These are phyloP conservation scores for Psix sp. DNA, from an alignment of 1,140 invertebrate genomes.

Conservation along the genomic window DNA sequence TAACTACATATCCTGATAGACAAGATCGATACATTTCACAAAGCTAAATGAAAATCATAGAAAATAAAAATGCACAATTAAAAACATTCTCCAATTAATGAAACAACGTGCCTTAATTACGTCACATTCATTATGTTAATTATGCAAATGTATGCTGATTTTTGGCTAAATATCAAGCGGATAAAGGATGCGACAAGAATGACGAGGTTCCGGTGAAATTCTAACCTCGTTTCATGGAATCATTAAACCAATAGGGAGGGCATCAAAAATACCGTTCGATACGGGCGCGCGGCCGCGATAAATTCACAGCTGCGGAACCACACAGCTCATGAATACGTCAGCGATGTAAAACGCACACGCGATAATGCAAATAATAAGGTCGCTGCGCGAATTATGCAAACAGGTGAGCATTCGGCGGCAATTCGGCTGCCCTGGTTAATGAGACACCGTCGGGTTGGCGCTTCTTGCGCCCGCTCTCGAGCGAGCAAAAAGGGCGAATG, in stretches of 20 bases:
- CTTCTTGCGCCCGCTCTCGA: neutral
- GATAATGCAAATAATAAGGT: slow-evolving; percentile 29
- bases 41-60: too few species aligned
- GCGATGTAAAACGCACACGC: slow-evolving; percentile 17
- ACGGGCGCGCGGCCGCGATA: slow-evolving; percentile 7
- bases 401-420: slow-evolving; percentile 15
- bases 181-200: slow-evolving; percentile 12
- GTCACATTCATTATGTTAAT: neutral
- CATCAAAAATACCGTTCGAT: slow-evolving; percentile 19
- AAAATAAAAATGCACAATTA: too few species aligned
- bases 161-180: neutral
- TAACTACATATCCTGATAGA: too few species aligned
- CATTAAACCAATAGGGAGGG: slow-evolving; percentile 19
- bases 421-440: slow-evolving; percentile 18
- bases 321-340: slow-evolving; percentile 31
- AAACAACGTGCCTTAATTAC: neutral
- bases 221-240: slow-evolving; percentile 27
- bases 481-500: slow-evolving; percentile 49
- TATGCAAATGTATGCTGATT: neutral
- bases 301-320: slow-evolving; percentile 6
- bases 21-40: too few species aligned
- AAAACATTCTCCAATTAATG: neutral
- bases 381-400: slow-evolving; percentile 24
- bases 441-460: slow-evolving; percentile 7
- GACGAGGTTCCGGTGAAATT: slow-evolving; percentile 23